Percentiles rank a stretch among this genome's conserved stretches.
phyloP scores from a whole-genome alignment of 2,888 invertebrate species.

The Microctonus hyperodae region DNA sequence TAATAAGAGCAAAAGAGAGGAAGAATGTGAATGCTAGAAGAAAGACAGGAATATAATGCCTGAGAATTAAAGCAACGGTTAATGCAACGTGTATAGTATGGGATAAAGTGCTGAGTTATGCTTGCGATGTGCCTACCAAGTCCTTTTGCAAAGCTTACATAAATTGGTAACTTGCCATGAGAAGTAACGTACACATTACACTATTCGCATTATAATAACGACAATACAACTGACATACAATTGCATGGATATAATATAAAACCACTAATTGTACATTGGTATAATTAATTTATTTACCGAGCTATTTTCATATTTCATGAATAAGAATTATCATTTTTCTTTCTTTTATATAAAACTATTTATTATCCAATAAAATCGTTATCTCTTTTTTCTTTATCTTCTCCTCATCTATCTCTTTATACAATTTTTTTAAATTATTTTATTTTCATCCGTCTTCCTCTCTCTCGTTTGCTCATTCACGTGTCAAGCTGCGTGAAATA shows the following conservation, averaged over 20 bases:
- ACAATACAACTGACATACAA: conserved; percentile 21
- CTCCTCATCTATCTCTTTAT: too few relatives aligned
- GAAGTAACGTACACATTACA: not conserved
- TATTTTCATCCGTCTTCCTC: not conserved
- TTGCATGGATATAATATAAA: too few relatives aligned
- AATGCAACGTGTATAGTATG: conserved; percentile 46
- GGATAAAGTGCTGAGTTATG: conserved; percentile 45
- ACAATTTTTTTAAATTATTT: not conserved
- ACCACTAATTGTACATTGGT: too few relatives aligned
- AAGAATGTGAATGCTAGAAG: conserved; percentile 33
- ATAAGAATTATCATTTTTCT: too few relatives aligned
- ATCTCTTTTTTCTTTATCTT: too few relatives aligned
- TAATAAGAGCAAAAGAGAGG: conserved; percentile 13
- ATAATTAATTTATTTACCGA: too few relatives aligned
- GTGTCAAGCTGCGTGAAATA: conserved; percentile 12
- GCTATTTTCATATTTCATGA: too few relatives aligned
- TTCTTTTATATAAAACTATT: too few relatives aligned
- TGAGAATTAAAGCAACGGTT: conserved; percentile 46
- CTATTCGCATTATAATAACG: conserved; percentile 16
- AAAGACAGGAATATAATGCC: conserved; percentile 15
- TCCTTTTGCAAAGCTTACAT: conserved; percentile 29
- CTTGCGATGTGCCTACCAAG: conserved; percentile 36
- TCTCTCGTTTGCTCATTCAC: not conserved
- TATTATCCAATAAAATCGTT: not conserved
- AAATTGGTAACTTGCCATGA: not conserved